Evolutionary conservation across 2,888 invertebrate species (phyloP).

Genomic region (Scaeva pyrastri): DNA sequence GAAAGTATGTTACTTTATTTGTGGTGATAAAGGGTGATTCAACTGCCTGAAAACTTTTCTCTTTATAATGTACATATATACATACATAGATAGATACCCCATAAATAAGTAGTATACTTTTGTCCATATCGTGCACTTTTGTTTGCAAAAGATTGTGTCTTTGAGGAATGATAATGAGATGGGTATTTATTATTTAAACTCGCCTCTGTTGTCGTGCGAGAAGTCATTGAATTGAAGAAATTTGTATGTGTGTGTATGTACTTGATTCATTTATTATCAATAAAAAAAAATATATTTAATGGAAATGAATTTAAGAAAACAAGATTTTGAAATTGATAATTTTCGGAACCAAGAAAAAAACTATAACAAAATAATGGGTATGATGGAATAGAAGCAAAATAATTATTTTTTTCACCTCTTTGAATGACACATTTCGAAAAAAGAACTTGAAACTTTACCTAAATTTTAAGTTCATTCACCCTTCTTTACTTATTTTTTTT

Average conservation of each 20-base stretch:
- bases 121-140: slow-evolving; percentile 7
- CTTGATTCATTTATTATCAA: neutral
- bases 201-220: slow-evolving; percentile 31
- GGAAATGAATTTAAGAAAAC: neutral
- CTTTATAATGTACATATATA: neutral
- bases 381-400: too few species aligned
- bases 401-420: too few species aligned
- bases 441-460: too few species aligned
- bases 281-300: neutral
- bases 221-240: neutral
- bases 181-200: slow-evolving; percentile 18
- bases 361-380: too few species aligned
- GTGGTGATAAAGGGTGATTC: slow-evolving; percentile 32
- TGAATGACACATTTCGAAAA: too few species aligned
- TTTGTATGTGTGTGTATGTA: neutral
- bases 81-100: neutral
- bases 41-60: slow-evolving; percentile 21
- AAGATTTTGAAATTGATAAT: too few species aligned
- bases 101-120: neutral
- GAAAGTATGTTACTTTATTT: slow-evolving; percentile 13
- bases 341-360: too few species aligned
- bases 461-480: too few species aligned
- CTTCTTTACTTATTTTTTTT: too few species aligned
- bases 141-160: slow-evolving; percentile 13
- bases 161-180: slow-evolving; percentile 4